Base-by-base conservation (phyloP, 1,140 invertebrate species). In the Cryptotermes secundus region DNA sequence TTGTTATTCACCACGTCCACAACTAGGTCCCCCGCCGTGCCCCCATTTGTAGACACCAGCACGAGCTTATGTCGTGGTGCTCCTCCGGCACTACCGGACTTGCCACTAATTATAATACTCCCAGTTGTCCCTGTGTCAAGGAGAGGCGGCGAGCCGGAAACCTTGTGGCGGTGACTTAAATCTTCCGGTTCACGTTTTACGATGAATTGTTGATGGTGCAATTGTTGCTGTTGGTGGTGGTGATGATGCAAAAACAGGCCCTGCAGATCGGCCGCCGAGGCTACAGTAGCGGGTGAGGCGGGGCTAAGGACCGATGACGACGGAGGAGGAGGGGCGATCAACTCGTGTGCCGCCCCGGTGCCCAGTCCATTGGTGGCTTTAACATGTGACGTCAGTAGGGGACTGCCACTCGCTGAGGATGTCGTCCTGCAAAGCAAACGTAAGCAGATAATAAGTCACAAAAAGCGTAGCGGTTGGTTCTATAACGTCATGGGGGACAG, bases 111-210 rank as follows among this genome's bases (percentile, higher is more conserved):
- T 12, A 42, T 42, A 16, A 80, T 80, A 34, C 36, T 81, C 7
- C 42, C 35, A 19, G 34, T 31, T n/a, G 81, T 49, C 10, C 79
- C 53, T 22, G 82, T 42, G 34, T 83, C 81, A 3, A 84, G 36
- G n/a, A 84, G 86, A 16, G 89, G 88, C 80, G 88, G 86, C 85
- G 85, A 86, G 81, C 42, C 85, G 14, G 83, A 35, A 31, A 42
- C 42, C 72, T 85, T 82, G 53, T 89, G 89, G 49, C 89, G 84
- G 85, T 91, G 90, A 86, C 91, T 92, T 79, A 92, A 89, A 87
- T 94, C 93, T 88, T 94, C 93, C 65, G 93, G 93, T 87, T 94
- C 93, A 83, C 93, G 90, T 88, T 94, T 94, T 65, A 94, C 91
- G 38, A 82, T 79, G 53, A 86, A 65, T 34, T 89, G 87, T 89